Conservation (phyloP, 2,113 vertebrate species). For the Callionymus lyra region DNA sequence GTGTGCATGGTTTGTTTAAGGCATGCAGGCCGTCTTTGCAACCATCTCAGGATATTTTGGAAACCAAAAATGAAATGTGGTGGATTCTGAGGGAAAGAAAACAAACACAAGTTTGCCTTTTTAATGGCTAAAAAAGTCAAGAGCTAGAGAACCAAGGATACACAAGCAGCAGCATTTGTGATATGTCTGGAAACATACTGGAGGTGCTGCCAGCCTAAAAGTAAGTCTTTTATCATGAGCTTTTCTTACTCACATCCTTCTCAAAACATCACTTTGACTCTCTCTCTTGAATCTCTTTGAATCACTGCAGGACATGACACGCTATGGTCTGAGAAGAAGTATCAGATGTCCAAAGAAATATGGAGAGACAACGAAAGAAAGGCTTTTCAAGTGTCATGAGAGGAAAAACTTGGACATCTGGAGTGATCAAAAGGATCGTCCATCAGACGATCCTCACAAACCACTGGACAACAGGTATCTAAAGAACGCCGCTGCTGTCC, state of each 20-base stretch:
- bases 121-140: too few species aligned
- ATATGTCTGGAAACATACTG: conserved; percentile 9
- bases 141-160: too few species aligned
- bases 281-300: conserved; percentile 24
- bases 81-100: too few species aligned
- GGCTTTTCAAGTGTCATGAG: conserved; percentile 18
- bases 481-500: conserved; percentile 46
- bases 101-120: too few species aligned
- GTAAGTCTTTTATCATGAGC: conserved; percentile 22
- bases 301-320: conserved; percentile 31
- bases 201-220: conserved; percentile 12
- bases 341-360: conserved; percentile 55
- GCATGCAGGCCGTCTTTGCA: conserved; percentile 14
- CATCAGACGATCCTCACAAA: conserved; percentile 3
- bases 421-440: conserved; percentile 15
- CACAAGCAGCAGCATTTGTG: too few species aligned
- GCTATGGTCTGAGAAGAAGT: conserved; percentile 40
- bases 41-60: too few species aligned
- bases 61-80: too few species aligned
- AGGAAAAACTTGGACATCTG: conserved; percentile 10
- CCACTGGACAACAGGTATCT: conserved; percentile 32
- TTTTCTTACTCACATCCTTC: too few species aligned
- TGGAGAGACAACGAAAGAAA: conserved; percentile 41
- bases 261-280: too few species aligned
- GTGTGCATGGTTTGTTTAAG: conserved; percentile 41